Conservation (phyloP, 2,797 vertebrate genomes). For the Vespertilio murinus region DNA sequence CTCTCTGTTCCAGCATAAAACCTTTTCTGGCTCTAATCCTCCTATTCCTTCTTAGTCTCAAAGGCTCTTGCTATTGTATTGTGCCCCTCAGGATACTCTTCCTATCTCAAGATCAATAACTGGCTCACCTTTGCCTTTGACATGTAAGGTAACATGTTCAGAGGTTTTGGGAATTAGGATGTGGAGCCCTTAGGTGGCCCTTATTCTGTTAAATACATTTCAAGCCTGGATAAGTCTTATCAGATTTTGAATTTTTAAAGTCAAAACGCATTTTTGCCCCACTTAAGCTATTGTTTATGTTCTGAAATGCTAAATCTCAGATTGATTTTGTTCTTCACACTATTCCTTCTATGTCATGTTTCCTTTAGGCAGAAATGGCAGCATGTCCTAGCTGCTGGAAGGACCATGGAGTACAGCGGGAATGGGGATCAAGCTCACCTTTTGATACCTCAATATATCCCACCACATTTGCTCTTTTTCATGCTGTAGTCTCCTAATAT, state of each 20-base stretch:
- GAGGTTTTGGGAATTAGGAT: neutral
- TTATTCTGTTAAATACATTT: slow-evolving; percentile 1
- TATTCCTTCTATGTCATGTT: neutral
- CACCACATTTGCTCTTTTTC: neutral
- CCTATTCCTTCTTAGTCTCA: neutral
- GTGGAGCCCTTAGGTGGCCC: neutral
- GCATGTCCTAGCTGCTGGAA: neutral
- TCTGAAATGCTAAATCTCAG: neutral
- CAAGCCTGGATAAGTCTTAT: neutral
- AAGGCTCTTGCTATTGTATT: neutral
- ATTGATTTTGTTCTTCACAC: neutral
- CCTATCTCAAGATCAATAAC: neutral
- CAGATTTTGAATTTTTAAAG: neutral
- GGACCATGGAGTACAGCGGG: no score
- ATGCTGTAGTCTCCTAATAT: neutral
- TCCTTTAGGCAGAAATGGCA: neutral
- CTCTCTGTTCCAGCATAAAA: neutral
- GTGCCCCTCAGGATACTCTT: neutral
- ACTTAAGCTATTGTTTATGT: neutral
- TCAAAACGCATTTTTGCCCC: neutral
- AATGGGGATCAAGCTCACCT: neutral
- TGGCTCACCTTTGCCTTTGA: neutral
- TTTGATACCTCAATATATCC: neutral
- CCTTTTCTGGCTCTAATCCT: neutral
- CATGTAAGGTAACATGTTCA: neutral